Conservation (phyloP, 2,888 invertebrate genomes). For the Synanthedon myopaeformis region DNA sequence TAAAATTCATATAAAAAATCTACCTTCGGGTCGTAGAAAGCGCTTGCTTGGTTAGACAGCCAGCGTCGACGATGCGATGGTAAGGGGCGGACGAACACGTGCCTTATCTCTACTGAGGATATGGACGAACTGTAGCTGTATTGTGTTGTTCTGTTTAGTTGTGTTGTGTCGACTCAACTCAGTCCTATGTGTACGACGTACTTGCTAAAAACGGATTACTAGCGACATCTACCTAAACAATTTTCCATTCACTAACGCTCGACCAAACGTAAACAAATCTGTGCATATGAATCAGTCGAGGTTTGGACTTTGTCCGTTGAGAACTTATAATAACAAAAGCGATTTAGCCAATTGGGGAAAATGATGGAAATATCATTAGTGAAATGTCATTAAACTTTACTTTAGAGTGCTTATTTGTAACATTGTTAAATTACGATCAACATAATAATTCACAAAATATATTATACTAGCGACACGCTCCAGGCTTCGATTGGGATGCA, state of each 20-base stretch:
- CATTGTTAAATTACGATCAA: too few relatives aligned
- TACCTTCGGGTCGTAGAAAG: slow-evolving; percentile 23
- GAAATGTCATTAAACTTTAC: too few relatives aligned
- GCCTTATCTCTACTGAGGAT: slow-evolving; percentile 27
- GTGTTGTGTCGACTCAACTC: too few relatives aligned
- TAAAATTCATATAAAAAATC: slow-evolving; percentile 6
- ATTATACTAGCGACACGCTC: too few relatives aligned
- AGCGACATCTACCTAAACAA: not conserved
- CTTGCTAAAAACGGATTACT: not conserved
- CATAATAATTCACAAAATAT: too few relatives aligned
- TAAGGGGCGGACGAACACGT: slow-evolving; percentile 18
- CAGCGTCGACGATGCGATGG: slow-evolving; percentile 18
- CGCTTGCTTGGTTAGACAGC: slow-evolving; percentile 1
- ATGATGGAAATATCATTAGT: too few relatives aligned
- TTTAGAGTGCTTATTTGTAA: too few relatives aligned
- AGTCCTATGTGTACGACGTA: not conserved
- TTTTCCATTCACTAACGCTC: not conserved
- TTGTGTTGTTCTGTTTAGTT: slow-evolving; percentile 2
- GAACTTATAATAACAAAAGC: too few relatives aligned
- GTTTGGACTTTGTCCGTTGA: not conserved
- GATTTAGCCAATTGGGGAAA: too few relatives aligned
- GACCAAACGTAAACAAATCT: not conserved
- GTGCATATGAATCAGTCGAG: not conserved
- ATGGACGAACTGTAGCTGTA: slow-evolving; percentile 17
- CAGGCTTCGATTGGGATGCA: too few relatives aligned